Base-by-base conservation (phyloP, 2,113 vertebrate species). In the Pimephales promelas region DNA sequence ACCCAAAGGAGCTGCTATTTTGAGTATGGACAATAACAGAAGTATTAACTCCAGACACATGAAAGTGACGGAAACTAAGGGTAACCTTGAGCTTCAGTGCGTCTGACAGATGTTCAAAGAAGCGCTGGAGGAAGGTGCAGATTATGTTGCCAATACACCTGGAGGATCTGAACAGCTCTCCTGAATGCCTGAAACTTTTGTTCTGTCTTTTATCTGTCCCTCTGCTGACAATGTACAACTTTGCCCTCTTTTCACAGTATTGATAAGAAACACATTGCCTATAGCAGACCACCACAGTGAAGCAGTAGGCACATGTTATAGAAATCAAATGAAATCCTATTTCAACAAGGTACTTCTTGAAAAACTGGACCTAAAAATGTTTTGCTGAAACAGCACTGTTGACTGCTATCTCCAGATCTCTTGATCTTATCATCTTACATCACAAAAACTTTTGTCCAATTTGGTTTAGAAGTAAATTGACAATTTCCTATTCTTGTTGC, bases 41-140 rank as follows among this genome's bases (percentile, higher is more conserved):
- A 14, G 0, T 11, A n/a, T 40, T 54, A 61, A 24, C 56, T 72
- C 4, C 7, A 83, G 71, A 10, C 54, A 82, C 34, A 59, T 28
- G 4, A 79, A 64, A 79, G 24, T 64, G 43, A 3, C 76, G 45
- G 57, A 43, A 45, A 47, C 76, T 45, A 28, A 18, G 24, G 43
- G 34, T 57, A 47, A 56, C 76, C 10, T 16, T 11, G 43, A 52
- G 47, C 26, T 70, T 84, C 62, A 57, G 24, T 31, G 28, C 26
- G 49, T 49, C 57, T 59, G 36, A 47, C 11, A 80, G 83, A 71
- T 72, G 72, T 78, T 86, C 84, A 86, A 78, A 86, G 62, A n/a
- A 56, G 10, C 1, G 40, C 40, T 18, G 3, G 40, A 47, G 43
- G 43, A 79, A 28, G 66, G 26, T 64, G 47, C 10, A 14, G 20